These are phyloP conservation scores for Catamblyrhynchus diadema DNA, from an alignment of 2,797 vertebrate genomes.

Conservation along the genomic window DNA sequence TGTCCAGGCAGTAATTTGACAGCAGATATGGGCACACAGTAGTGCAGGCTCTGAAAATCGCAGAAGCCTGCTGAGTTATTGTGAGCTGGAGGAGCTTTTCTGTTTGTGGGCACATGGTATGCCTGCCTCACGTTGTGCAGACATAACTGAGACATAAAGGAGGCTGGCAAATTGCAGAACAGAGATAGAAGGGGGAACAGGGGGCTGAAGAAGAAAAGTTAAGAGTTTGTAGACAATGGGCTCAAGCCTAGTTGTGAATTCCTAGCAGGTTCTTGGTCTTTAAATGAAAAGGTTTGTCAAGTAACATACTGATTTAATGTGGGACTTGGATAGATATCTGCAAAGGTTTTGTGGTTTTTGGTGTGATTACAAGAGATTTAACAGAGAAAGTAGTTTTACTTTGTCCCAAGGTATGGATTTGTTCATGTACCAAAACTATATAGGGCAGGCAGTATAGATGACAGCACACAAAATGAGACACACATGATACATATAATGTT, in stretches of 20 bases:
- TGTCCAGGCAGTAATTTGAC: slow-evolving; percentile 43
- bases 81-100: slow-evolving; percentile 49
- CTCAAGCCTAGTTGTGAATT: slow-evolving; percentile 42
- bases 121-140: slow-evolving; percentile 35
- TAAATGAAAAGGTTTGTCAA: background rate
- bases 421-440: background rate
- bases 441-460: background rate
- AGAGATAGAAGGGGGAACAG: background rate
- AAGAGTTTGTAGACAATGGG: background rate
- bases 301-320: background rate
- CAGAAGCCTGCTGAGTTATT: slow-evolving; percentile 64
- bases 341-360: background rate
- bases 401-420: background rate
- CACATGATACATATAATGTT: background rate
- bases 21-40: slow-evolving; percentile 31
- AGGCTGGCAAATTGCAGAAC: slow-evolving; percentile 42
- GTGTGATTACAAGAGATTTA: background rate
- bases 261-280: slow-evolving; percentile 1
- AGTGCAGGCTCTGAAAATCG: slow-evolving; percentile 29
- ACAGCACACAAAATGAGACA: background rate
- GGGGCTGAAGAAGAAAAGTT: slow-evolving; percentile 3
- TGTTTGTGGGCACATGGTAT: slow-evolving; percentile 44
- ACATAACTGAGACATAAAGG: slow-evolving; percentile 57
- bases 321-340: background rate
- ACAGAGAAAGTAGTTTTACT: background rate